A percentile compares a stretch with the other conserved stretches of the same genome.
Conservation (phyloP, 2,888 invertebrate genomes). For the Leptinotarsa juncta region DNA sequence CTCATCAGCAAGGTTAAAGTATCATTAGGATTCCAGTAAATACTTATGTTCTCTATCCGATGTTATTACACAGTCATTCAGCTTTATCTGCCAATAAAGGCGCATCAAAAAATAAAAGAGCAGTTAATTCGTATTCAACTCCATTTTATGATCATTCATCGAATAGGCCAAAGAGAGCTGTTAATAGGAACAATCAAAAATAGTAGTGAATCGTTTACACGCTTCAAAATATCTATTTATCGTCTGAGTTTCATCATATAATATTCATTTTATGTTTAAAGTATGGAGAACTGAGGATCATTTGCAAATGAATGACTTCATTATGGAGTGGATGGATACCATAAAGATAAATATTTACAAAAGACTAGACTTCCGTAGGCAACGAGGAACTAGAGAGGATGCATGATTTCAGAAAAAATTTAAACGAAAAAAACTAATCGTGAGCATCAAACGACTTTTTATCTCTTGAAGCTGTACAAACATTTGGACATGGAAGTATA, state of each 20-base stretch:
- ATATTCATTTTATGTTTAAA: not conserved
- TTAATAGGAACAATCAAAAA: constrained; percentile 8
- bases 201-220: constrained; percentile 8
- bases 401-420: too few relatives aligned
- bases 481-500: too few relatives aligned
- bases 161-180: constrained; percentile 1
- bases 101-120: constrained; percentile 4
- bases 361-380: too few relatives aligned
- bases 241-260: not conserved
- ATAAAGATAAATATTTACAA: not conserved
- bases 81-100: constrained; percentile 12
- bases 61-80: not conserved
- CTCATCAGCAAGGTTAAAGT: not conserved
- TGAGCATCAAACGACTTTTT: too few relatives aligned
- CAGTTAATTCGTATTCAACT: constrained; percentile 20
- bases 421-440: too few relatives aligned
- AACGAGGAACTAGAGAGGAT: too few relatives aligned
- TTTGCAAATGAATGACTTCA: not conserved
- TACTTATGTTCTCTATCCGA: not conserved
- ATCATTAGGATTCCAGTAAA: not conserved
- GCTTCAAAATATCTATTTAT: not conserved
- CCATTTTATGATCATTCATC: constrained; percentile 14
- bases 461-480: too few relatives aligned
- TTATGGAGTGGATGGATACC: not conserved
- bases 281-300: not conserved